phyloP scores from a whole-genome alignment of 1,140 invertebrate genomes.

The Drosophila biarmipes region DNA sequence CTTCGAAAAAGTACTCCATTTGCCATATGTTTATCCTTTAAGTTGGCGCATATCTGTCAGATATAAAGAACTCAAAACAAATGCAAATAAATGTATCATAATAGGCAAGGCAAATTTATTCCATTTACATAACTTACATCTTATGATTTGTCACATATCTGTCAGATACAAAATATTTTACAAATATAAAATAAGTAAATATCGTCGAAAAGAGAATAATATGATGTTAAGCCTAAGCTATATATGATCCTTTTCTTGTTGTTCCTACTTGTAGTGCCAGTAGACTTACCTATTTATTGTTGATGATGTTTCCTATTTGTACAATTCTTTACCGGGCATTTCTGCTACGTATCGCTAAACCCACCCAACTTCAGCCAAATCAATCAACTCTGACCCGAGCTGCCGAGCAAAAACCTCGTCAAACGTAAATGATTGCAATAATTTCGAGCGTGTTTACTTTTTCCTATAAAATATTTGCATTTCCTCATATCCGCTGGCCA shows the following conservation, averaged over 20 bases:
- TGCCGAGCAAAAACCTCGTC: conserved; percentile 10
- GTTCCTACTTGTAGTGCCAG: too few species aligned
- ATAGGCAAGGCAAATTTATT: not conserved
- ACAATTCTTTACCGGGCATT: too few species aligned
- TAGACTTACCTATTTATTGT: not conserved
- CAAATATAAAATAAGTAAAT: too few species aligned
- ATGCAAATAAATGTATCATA: not conserved
- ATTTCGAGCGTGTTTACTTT: conserved; percentile 44
- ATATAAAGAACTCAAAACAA: too few species aligned
- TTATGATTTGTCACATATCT: not conserved
- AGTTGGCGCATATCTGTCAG: not conserved
- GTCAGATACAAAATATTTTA: too few species aligned
- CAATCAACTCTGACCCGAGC: conserved; percentile 16
- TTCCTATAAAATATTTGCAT: conserved; percentile 50
- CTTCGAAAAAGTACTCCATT: not conserved
- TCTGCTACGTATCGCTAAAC: not conserved
- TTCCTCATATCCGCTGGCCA: conserved; percentile 33
- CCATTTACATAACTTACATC: not conserved
- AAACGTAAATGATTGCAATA: conserved; percentile 49
- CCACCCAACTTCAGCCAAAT: conserved; percentile 11
- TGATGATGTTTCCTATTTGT: not conserved
- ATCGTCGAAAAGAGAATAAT: too few species aligned
- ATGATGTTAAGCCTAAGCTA: too few species aligned
- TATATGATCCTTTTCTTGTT: too few species aligned
- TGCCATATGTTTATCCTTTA: not conserved